A percentile compares a stretch with the other conserved stretches of the same genome.
phyloP scores from a whole-genome alignment of 1,140 invertebrate species.

The Apis florea region DNA sequence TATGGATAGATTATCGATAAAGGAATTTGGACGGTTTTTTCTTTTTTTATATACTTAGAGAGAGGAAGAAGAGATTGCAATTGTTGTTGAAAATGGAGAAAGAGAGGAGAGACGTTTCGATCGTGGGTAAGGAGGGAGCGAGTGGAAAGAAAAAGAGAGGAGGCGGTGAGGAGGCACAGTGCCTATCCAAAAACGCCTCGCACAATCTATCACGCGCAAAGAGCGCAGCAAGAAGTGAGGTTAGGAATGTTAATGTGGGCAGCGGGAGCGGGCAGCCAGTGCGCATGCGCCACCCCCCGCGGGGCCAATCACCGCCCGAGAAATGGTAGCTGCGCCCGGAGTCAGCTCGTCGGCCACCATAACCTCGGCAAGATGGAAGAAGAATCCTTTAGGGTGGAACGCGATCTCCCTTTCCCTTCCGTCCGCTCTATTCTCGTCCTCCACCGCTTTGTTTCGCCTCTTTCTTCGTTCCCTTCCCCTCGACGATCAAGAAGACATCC shows the following conservation, averaged over 20 bases:
- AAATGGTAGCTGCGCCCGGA: conserved; percentile 77
- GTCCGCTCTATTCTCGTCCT: conserved; percentile 19
- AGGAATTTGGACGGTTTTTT: no score
- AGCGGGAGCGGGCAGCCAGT: conserved; percentile 68
- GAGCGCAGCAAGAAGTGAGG: conserved; percentile 74
- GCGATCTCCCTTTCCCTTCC: conserved; percentile 43
- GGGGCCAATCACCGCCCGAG: conserved; percentile 79
- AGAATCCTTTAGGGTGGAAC: conserved; percentile 54
- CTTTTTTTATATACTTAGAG: no score
- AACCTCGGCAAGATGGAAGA: conserved; percentile 65
- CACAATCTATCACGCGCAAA: conserved; percentile 76
- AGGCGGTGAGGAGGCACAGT: conserved; percentile 25
- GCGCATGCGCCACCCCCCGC: conserved; percentile 77
- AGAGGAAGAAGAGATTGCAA: not conserved
- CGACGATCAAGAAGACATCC: conserved; percentile 40
- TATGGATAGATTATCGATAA: not conserved
- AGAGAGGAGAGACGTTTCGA: conserved; percentile 24
- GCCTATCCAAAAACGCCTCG: conserved; percentile 68
- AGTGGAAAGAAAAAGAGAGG: conserved; percentile 51
- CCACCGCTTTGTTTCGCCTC: conserved; percentile 17
- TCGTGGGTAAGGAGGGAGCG: conserved; percentile 66
- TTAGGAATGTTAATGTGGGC: conserved; percentile 77
- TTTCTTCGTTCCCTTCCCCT: conserved; percentile 6
- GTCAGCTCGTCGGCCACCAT: conserved; percentile 69
- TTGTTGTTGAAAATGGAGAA: not conserved